phyloP scores from a whole-genome alignment of 92 coral and sea anemone genomes.

The Parazoanthus darwini region DNA sequence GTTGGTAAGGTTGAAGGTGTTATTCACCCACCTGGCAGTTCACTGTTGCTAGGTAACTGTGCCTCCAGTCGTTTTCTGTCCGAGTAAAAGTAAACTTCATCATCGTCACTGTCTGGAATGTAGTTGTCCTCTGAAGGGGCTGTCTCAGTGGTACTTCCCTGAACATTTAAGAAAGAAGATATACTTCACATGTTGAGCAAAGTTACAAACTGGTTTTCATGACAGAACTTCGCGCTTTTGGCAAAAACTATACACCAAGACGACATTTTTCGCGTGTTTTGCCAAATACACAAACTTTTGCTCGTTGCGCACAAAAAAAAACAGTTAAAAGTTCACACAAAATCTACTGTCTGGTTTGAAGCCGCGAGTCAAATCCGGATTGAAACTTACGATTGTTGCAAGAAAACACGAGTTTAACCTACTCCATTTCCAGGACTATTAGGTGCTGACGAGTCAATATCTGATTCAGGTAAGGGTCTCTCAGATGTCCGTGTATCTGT shows the following conservation, averaged over 20 bases:
- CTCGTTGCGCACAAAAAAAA: too few relatives aligned
- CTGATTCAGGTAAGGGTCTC: conserved; percentile 25
- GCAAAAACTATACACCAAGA: too few relatives aligned
- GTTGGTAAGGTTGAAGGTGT: too few relatives aligned
- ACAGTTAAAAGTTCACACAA: too few relatives aligned
- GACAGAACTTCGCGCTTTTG: too few relatives aligned
- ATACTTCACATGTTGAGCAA: too few relatives aligned
- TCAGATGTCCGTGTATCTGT: conserved; percentile 8
- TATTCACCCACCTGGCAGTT: conserved; percentile 3
- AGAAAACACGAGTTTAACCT: neutral
- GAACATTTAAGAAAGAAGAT: neutral
- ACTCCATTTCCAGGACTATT: conserved; percentile 39
- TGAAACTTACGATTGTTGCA: too few relatives aligned
- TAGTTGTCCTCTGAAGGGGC: conserved; percentile 76
- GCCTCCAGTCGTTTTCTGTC: conserved; percentile 34
- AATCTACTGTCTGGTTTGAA: too few relatives aligned
- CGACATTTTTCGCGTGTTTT: too few relatives aligned
- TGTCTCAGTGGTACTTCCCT: conserved; percentile 74
- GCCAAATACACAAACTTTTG: too few relatives aligned
- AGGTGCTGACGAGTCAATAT: conserved; percentile 41
- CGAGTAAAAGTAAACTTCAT: conserved; percentile 30
- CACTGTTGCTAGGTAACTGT: neutral
- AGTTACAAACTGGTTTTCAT: neutral
- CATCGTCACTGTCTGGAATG: conserved; percentile 2
- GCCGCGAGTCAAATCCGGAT: too few relatives aligned